These are phyloP conservation scores for Xestia ashworthii DNA, from an alignment of 2,888 invertebrate genomes.

Conservation along the genomic window DNA sequence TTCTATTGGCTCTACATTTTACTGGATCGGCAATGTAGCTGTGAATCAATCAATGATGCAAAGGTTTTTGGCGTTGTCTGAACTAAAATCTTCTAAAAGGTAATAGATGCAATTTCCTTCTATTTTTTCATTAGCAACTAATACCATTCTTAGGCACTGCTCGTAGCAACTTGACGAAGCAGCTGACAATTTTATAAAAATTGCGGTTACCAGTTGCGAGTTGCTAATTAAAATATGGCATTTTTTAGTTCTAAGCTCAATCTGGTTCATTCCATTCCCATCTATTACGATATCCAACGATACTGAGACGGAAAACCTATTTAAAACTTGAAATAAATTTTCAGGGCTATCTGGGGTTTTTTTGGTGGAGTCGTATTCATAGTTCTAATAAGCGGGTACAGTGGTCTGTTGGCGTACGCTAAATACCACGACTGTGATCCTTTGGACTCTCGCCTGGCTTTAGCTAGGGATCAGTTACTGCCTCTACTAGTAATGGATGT, in stretches of 20 bases:
- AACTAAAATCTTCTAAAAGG: constrained; percentile 91
- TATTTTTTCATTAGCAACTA: neutral
- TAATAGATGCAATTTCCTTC: constrained; percentile 63
- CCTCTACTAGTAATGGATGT: constrained; percentile 96
- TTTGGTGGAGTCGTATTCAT: constrained; percentile 92
- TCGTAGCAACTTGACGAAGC: neutral
- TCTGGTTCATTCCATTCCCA: neutral
- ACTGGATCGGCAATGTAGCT: constrained; percentile 93
- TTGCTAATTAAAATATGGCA: neutral
- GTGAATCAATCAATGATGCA: constrained; percentile 96
- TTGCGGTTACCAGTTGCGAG: neutral
- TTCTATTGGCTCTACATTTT: constrained; percentile 93
- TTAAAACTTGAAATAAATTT: constrained; percentile 52
- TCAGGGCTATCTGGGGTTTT: constrained; percentile 93
- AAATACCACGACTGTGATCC: constrained; percentile 94
- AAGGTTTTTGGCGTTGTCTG: constrained; percentile 93
- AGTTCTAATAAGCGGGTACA: constrained; percentile 93
- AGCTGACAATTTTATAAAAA: neutral
- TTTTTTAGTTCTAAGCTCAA: neutral
- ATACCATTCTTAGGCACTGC: neutral
- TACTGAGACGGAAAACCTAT: neutral
- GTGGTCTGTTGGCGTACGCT: constrained; percentile 94
- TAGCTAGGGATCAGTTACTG: constrained; percentile 94
- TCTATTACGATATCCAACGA: neutral
- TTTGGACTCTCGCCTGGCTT: constrained; percentile 92